Percentiles rank a stretch among this genome's conserved stretches.
phyloP scores from a whole-genome alignment of 2,797 vertebrate genomes.

The Ciconia nigra region DNA sequence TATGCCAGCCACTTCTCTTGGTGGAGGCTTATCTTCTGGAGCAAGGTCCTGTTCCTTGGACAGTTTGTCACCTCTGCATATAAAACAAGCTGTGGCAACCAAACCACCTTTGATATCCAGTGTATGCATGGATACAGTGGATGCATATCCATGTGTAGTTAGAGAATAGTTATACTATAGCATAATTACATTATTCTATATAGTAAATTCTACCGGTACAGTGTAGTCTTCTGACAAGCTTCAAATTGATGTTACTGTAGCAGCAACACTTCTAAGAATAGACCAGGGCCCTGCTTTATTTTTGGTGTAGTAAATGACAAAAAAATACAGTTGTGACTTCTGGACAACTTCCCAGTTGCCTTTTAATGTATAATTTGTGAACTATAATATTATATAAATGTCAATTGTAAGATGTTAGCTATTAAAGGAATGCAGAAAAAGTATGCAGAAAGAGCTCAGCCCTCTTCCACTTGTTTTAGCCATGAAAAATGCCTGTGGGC shows the following conservation, averaged over 20 bases:
- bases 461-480: not conserved
- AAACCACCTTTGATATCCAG: not conserved
- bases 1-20: not conserved
- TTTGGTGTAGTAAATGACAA: not conserved
- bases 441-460: not conserved
- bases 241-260: not conserved
- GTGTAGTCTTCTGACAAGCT: not conserved
- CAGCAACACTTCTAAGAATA: not conserved
- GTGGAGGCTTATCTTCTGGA: not conserved
- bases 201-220: not conserved
- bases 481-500: not conserved
- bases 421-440: not conserved
- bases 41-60: not conserved
- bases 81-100: not conserved
- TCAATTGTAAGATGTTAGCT: not conserved
- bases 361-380: not conserved
- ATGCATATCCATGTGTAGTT: not conserved
- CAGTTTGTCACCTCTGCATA: not conserved
- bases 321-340: not conserved
- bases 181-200: not conserved
- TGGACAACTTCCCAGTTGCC: not conserved
- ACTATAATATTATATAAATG: not conserved
- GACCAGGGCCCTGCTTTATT: not conserved
- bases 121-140: not conserved
- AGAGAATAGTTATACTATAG: not conserved